Base-by-base conservation (phyloP, 2,888 invertebrate species). In the Torymus aiolomorphi region DNA sequence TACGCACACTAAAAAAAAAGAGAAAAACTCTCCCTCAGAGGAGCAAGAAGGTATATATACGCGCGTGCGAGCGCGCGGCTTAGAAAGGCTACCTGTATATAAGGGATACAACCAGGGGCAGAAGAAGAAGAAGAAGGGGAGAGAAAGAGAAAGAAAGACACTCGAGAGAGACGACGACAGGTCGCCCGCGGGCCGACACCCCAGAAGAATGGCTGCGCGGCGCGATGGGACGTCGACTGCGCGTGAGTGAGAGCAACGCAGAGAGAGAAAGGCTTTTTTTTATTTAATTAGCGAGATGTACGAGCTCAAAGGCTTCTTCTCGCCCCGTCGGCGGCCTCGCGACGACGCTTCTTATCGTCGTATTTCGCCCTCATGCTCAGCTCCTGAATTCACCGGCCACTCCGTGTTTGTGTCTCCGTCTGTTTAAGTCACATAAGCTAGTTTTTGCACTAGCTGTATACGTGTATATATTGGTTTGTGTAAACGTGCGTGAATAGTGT, bases 201-300 rank as follows among this genome's bases (percentile, higher is more conserved):
- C 84, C 59, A 81, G 85, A 88, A 87, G 87, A 88, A 88, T 88
- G 83, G 85, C 63, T 73, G 82, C 49, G 42, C 80, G 78, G 81
- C 66, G 73, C 63, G 59, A 79, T 67, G 72, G 61, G 72, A 82
- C 76, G 77, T 71, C 61, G 75, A 74, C 76, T 80, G 72, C 70
- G 62, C 61, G 72, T 82, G 73, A 78, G 71, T 42, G 20, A 59
- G 73, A 76, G 65, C 67, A 24, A 67, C 16, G 70, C 69, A 65
- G 24, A 59, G 57, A 63, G 70, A 31, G 66, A 70, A 49, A 63
- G 52, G 24, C 63, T 24, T 67, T 86, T 87, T 86, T 88, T 87
- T 86, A 88, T 89, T 89, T 88, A 88, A 89, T 89, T 89, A 89
- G 86, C 86, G 86, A 87, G 86, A 87, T 88, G 87, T 86, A 86